Evolutionary conservation across 2,113 vertebrate genomes (phyloP).

Genomic region (Dromas ardeola): DNA sequence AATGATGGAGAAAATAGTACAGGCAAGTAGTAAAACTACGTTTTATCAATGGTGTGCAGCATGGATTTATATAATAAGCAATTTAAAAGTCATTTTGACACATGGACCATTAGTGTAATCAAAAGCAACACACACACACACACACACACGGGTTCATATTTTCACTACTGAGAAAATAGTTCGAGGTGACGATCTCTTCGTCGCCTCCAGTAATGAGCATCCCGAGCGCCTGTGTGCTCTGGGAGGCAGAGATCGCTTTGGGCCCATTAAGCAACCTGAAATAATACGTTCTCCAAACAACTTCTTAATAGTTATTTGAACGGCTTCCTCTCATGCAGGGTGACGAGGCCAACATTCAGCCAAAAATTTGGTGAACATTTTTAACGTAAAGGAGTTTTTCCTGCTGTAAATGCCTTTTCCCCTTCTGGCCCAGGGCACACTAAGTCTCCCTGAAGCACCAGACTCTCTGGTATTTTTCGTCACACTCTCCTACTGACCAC

Average conservation of each 20-base stretch:
- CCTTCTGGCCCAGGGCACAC: background rate
- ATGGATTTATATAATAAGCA: background rate
- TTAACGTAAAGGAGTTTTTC: accelerated
- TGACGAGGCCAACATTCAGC: background rate
- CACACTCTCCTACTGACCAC: background rate
- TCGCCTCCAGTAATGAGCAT: background rate
- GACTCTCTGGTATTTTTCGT: background rate
- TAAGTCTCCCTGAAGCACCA: background rate
- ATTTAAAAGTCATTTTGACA: background rate
- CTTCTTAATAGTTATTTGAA: background rate
- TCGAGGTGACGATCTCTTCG: background rate
- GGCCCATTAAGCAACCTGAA: background rate
- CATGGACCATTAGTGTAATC: background rate
- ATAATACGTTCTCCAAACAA: background rate
- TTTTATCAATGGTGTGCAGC: background rate
- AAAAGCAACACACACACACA: background rate
- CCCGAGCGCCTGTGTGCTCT: accelerated
- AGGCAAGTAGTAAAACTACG: background rate
- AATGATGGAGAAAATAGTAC: background rate
- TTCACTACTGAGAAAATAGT: background rate
- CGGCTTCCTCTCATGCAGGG: background rate
- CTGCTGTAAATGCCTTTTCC: background rate
- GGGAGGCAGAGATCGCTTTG: background rate
- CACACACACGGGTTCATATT: background rate
- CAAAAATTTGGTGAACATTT: background rate